Evolutionary conservation across 2,888 invertebrate species (phyloP).

Genomic region (Polydrusus cervinus): DNA sequence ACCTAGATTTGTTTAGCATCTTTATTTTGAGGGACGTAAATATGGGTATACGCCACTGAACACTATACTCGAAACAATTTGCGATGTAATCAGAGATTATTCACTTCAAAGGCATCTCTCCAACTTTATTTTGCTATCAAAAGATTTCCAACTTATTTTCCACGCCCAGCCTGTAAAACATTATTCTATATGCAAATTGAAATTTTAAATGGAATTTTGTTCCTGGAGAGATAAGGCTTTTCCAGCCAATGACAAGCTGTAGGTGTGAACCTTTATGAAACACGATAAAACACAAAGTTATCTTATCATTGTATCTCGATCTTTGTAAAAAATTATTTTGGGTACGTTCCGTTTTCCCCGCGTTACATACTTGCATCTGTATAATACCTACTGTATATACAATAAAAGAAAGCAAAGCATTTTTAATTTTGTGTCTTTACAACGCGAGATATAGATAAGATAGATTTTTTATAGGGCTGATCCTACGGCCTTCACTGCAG

Average conservation of each 20-base stretch:
- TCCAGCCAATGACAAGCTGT: constrained; percentile 37
- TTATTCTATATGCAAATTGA: constrained; percentile 47
- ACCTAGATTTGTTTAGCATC: too few relatives aligned
- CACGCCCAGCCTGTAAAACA: constrained; percentile 35
- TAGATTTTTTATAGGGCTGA: too few relatives aligned
- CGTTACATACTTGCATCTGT: not conserved
- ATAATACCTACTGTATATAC: not conserved
- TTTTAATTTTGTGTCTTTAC: too few relatives aligned
- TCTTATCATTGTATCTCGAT: constrained; percentile 31
- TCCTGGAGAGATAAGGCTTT: constrained; percentile 32
- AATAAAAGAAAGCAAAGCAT: too few relatives aligned
- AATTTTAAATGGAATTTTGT: constrained; percentile 42
- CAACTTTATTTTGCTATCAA: constrained; percentile 35
- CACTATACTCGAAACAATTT: not conserved
- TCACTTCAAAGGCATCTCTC: constrained; percentile 10
- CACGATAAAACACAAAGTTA: constrained; percentile 16
- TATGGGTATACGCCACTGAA: too few relatives aligned
- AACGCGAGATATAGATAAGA: too few relatives aligned
- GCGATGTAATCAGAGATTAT: not conserved
- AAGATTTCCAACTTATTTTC: constrained; percentile 27
- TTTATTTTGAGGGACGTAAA: too few relatives aligned
- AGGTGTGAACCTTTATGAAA: constrained; percentile 41
- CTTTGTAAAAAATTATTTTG: constrained; percentile 2
- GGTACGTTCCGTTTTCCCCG: not conserved
- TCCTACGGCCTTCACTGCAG: too few relatives aligned